A percentile compares a stretch with the other conserved stretches of the same genome.
phyloP scores from a whole-genome alignment of 2,797 vertebrate species.

The Trachurus trachurus region DNA sequence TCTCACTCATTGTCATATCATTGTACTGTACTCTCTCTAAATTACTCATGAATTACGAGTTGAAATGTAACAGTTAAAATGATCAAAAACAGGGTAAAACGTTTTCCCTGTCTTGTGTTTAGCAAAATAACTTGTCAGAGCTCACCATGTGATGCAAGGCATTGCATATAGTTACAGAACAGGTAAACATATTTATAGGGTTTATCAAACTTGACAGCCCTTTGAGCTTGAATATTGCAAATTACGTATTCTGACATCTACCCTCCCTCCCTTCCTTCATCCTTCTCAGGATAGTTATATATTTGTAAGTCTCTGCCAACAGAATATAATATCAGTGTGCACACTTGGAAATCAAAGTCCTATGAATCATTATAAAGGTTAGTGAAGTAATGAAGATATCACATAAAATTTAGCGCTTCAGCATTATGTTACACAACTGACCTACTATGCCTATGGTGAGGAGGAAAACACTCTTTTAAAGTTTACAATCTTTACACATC shows the following conservation, averaged over 20 bases:
- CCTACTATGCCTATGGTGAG: background rate
- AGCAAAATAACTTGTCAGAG: conserved; percentile 22
- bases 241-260: conserved; percentile 9
- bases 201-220: conserved; percentile 18
- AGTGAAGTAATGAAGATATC: background rate
- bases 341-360: background rate
- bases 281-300: background rate
- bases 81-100: conserved; percentile 9
- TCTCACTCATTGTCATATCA: conserved; percentile 15
- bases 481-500: background rate
- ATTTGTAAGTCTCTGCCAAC: conserved; percentile 6
- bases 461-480: background rate
- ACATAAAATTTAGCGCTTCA: background rate
- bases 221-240: conserved; percentile 31
- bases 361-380: conserved; percentile 1
- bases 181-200: conserved; percentile 34
- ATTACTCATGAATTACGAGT: conserved; percentile 36
- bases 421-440: background rate
- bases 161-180: conserved; percentile 35
- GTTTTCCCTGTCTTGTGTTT: conserved; percentile 16
- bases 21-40: conserved; percentile 14
- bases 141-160: conserved; percentile 22
- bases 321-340: background rate
- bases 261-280: background rate
- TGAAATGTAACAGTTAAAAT: conserved; percentile 14